Evolutionary conservation across 2,888 invertebrate genomes (phyloP), one percentile per base, ranked within the genome.

Genomic region (Sarcophaga caerulescens): DNA sequence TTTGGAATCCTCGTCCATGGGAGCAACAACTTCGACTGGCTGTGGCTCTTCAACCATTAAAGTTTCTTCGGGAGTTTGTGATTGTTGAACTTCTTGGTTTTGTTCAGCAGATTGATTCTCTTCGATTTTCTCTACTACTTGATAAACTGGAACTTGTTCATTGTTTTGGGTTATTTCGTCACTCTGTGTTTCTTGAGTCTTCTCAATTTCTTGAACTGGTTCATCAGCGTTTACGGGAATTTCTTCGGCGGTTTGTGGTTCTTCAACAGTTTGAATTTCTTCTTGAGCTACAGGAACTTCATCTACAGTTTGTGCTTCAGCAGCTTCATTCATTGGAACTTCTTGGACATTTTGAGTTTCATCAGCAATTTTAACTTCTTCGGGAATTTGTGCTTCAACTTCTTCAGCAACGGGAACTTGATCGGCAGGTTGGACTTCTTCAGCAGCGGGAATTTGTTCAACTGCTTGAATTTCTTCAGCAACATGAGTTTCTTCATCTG

Each of bases 271-370:
- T 47, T 77, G 57, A 5, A 14, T 23, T 84, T 79, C 25, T 8
- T 71, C 70, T 44, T 17, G 57, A 19, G 44, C 17, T 2, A 60
- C 14, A 25, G 63, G 47, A 17, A 45, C n/a, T 5, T 87, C 83
- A 77, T 89, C 90, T 12, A 57, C 52, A 23, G 3, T 21, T 47
- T 75, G 63, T n/a, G 8, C 19, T 68, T 60, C 60, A 23, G 59
- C 62, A 17, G 11, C 35, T 60, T 4, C 25, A 47, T 19, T 17
- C 5, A 59, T 1, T 71, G 74, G 73, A 2, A 17, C 25, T 71
- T 78, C 80, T 25, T 68, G 14, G 10, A 5, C 60, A 35, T 47
- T 5, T 66, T 65, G 4, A 10, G 12, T 23, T 69, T 82, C 79
- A 23, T 63, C 59, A n/a, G 25, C 21, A 45, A 44, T 35, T 35